Evolutionary conservation across 92 coral and sea anemone species (phyloP).

Genomic region (Plumapathes pennacea): DNA sequence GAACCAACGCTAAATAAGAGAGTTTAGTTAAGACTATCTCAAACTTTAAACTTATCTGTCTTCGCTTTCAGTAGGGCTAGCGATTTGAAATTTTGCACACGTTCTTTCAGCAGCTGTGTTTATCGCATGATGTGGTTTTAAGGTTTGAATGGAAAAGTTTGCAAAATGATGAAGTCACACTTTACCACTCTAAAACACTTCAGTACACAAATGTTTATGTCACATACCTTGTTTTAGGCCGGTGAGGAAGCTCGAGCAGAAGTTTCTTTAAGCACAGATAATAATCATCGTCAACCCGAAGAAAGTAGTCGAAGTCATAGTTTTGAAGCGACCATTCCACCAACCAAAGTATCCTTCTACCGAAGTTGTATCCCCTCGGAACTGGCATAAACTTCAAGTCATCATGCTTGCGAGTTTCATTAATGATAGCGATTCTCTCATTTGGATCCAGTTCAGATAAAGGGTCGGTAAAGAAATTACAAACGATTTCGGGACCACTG

Average conservation of each 20-base stretch:
- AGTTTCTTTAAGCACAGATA: slow-evolving; percentile 67
- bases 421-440: slow-evolving; percentile 22
- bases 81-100: too few relatives aligned
- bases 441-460: slow-evolving; percentile 28
- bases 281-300: slow-evolving; percentile 82
- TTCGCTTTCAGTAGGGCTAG: too few relatives aligned
- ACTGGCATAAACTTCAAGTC: slow-evolving; percentile 61
- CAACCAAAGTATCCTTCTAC: slow-evolving; percentile 65
- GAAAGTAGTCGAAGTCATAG: slow-evolving; percentile 66
- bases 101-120: too few relatives aligned
- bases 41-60: too few relatives aligned
- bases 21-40: too few relatives aligned
- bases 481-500: slow-evolving; percentile 38
- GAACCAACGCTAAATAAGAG: too few relatives aligned
- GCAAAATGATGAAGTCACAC: too few relatives aligned
- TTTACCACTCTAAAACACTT: too few relatives aligned
- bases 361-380: slow-evolving; percentile 66
- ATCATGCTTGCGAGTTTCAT: slow-evolving; percentile 34
- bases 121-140: too few relatives aligned
- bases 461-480: slow-evolving; percentile 68
- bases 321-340: slow-evolving; percentile 52
- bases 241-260: slow-evolving; percentile 55
- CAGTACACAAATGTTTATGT: too few relatives aligned
- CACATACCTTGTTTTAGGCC: too few relatives aligned
- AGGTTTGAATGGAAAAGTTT: too few relatives aligned